Evolutionary conservation across 2,113 vertebrate genomes (phyloP).

Genomic region (Brachionichthys hirsutus): DNA sequence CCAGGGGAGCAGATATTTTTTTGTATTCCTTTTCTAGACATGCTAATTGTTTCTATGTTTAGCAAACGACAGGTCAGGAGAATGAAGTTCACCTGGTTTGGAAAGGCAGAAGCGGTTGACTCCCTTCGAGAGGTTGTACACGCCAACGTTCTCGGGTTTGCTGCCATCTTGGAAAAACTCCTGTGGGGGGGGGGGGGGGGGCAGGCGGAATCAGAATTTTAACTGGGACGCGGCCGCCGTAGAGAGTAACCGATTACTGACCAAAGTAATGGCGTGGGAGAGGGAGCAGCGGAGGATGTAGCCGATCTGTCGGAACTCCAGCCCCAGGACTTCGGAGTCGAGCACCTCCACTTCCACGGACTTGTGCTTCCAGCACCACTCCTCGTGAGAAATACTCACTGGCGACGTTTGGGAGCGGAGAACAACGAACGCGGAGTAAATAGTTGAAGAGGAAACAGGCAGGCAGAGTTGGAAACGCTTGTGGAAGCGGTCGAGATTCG

Average conservation of each 20-base stretch:
- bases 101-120: conserved; percentile 98
- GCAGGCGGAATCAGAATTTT: background rate
- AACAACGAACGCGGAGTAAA: background rate
- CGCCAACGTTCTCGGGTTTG: conserved; percentile 93
- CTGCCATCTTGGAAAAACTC: conserved; percentile 98
- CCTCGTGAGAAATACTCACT: conserved; percentile 93
- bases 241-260: conserved; percentile 56
- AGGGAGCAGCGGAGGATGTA: conserved; percentile 97
- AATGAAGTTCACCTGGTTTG: conserved; percentile 85
- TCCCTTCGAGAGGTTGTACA: conserved; percentile 97
- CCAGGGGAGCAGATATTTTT: conserved; percentile 18
- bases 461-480: too few species aligned
- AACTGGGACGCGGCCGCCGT: background rate
- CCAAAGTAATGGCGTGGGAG: conserved; percentile 96
- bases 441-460: background rate
- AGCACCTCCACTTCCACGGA: conserved; percentile 90
- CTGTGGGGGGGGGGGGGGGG: conserved; percentile 63
- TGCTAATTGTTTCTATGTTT: conserved; percentile 46
- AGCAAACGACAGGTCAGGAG: conserved; percentile 38
- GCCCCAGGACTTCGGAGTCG: conserved; percentile 82
- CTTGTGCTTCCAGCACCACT: conserved; percentile 99
- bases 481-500: background rate
- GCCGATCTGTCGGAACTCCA: conserved; percentile 95
- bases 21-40: conserved; percentile 16
- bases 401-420: background rate